These are phyloP conservation scores for Hippocampus kuda DNA, from an alignment of 2,797 vertebrate species.

Conservation along the genomic window DNA sequence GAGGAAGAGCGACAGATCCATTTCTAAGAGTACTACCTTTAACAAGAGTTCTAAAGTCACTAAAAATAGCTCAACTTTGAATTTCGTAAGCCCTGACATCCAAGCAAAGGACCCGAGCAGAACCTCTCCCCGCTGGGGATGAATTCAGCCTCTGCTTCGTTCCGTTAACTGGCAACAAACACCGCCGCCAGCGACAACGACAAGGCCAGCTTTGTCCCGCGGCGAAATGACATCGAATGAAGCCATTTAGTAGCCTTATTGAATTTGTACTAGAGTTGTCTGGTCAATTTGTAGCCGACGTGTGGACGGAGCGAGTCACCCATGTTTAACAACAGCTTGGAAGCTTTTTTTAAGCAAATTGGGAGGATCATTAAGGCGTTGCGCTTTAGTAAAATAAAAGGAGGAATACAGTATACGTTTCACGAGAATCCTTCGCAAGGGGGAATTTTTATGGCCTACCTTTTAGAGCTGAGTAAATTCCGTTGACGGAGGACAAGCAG, in stretches of 20 bases:
- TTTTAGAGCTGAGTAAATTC: slow-evolving; percentile 8
- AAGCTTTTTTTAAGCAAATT: background rate
- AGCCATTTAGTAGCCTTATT: slow-evolving; percentile 14
- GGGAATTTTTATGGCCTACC: slow-evolving; percentile 20
- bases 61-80: background rate
- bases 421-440: background rate
- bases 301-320: background rate
- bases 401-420: background rate
- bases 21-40: background rate
- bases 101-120: background rate
- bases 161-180: slow-evolving; percentile 29
- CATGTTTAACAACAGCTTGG: background rate
- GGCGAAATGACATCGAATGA: slow-evolving; percentile 7
- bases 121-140: background rate
- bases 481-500: background rate
- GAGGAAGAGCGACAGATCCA: background rate
- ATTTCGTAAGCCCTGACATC: background rate
- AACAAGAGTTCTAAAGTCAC: background rate
- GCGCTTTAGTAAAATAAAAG: too few relatives aligned
- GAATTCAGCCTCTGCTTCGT: background rate
- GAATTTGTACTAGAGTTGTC: background rate
- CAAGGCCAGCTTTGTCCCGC: slow-evolving; percentile 33
- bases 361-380: background rate
- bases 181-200: slow-evolving; percentile 4
- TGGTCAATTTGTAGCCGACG: slow-evolving; percentile 12